A percentile compares a stretch with the other conserved stretches of the same genome.
These are phyloP conservation scores for Emydura subglobosa DNA, from an alignment of 2,113 vertebrate species.

Conservation along the genomic window DNA sequence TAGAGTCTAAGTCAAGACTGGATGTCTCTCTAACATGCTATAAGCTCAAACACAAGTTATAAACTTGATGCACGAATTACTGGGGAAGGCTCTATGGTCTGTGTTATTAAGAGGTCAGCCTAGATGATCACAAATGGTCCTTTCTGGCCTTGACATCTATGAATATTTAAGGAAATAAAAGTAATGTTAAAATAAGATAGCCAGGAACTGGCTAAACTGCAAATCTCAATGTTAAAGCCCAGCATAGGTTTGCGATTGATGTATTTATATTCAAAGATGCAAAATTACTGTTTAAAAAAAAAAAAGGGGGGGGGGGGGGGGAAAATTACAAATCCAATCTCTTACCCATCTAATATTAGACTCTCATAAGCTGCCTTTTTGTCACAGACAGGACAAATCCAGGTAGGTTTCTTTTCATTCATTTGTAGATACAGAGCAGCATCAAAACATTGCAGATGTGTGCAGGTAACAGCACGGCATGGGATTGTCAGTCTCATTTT, in stretches of 20 bases:
- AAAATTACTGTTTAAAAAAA: background rate
- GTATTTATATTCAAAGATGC: background rate
- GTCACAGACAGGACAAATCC: constrained; percentile 99
- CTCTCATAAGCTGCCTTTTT: constrained; percentile 97
- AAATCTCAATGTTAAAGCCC: background rate
- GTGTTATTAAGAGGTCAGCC: fast-evolving
- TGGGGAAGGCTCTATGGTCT: fast-evolving
- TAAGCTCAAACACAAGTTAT: background rate
- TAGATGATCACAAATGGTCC: background rate
- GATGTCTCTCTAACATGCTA: background rate
- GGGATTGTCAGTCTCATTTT: constrained; percentile 98
- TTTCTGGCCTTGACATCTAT: background rate
- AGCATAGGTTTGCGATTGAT: no score
- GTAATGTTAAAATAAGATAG: background rate
- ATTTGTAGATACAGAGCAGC: constrained; percentile 98
- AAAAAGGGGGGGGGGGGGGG: background rate
- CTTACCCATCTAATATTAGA: constrained; percentile 95
- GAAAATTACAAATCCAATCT: background rate
- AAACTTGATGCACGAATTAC: background rate
- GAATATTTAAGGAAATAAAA: background rate
- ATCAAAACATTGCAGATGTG: constrained; percentile 97
- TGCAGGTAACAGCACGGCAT: constrained; percentile 95
- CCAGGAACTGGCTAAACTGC: background rate
- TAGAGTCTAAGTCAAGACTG: background rate
- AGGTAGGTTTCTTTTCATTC: constrained; percentile 98